These are phyloP conservation scores for Montipora foliosa DNA, from an alignment of 64 coral and sea anemone genomes.

Conservation along the genomic window DNA sequence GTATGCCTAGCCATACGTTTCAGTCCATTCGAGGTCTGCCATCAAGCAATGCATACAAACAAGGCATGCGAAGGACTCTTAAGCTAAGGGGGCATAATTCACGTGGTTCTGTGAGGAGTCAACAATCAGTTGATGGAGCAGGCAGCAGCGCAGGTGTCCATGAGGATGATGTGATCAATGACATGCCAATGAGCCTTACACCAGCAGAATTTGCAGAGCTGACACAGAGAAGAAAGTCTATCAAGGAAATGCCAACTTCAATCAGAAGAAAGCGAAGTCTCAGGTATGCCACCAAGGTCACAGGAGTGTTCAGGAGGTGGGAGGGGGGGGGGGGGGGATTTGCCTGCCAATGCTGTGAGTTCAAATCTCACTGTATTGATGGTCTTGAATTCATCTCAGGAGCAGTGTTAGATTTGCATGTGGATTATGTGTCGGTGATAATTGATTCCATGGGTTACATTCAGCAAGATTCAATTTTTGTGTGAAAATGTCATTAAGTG, in stretches of 20 bases:
- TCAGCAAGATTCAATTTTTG: too few species aligned
- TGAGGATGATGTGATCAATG: slow-evolving; percentile 84
- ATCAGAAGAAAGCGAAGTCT: slow-evolving; percentile 85
- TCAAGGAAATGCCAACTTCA: slow-evolving; percentile 93
- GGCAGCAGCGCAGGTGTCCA: slow-evolving; percentile 28
- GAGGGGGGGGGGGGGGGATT: too few species aligned
- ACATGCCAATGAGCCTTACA: slow-evolving; percentile 43
- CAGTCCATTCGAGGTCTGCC: slow-evolving; percentile 79
- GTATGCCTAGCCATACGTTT: slow-evolving; percentile 75
- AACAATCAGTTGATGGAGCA: background rate
- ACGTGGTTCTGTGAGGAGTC: slow-evolving; percentile 47
- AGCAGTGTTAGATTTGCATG: too few species aligned
- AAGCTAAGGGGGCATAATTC: slow-evolving; percentile 25
- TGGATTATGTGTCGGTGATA: too few species aligned
- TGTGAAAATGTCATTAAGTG: too few species aligned
- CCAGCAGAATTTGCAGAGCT: slow-evolving; percentile 82
- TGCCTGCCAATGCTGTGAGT: too few species aligned
- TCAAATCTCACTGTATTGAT: too few species aligned
- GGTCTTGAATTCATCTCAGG: too few species aligned
- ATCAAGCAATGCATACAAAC: slow-evolving; percentile 79
- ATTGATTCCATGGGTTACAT: too few species aligned
- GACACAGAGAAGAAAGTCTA: slow-evolving; percentile 64
- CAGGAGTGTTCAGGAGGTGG: too few species aligned
- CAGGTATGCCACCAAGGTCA: slow-evolving; percentile 27
- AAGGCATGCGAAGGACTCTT: slow-evolving; percentile 71